Conservation (phyloP, 2,113 vertebrate genomes). For the Meriones unguiculatus region DNA sequence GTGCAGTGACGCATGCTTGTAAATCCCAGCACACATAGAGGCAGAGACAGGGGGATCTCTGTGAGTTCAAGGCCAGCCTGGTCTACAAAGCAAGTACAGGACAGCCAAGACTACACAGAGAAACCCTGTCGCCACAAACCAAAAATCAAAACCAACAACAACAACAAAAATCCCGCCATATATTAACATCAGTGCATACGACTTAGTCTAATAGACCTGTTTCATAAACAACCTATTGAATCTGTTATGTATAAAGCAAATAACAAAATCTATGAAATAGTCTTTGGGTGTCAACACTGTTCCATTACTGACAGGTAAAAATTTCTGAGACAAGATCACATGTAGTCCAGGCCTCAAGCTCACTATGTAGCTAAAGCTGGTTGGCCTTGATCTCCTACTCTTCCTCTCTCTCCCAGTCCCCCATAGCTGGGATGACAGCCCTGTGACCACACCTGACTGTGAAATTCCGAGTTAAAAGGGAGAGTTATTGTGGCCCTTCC, state of each 20-base stretch:
- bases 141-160: too few species aligned
- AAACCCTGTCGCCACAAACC: too few species aligned
- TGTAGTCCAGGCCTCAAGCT: neutral
- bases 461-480: conserved; percentile 1
- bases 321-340: neutral
- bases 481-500: neutral
- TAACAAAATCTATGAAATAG: neutral
- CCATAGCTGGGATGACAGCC: neutral
- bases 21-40: too few species aligned
- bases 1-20: too few species aligned
- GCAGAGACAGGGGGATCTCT: too few species aligned
- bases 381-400: neutral
- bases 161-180: too few species aligned
- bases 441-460: neutral
- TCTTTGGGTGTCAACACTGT: conserved; percentile 20
- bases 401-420: neutral
- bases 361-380: neutral
- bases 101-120: too few species aligned
- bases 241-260: neutral
- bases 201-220: neutral
- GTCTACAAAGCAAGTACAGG: too few species aligned
- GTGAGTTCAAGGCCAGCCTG: too few species aligned
- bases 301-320: neutral
- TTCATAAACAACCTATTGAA: neutral
- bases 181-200: neutral